Base-by-base conservation (phyloP, 2,888 invertebrate genomes). In the Cabera pusaria region DNA sequence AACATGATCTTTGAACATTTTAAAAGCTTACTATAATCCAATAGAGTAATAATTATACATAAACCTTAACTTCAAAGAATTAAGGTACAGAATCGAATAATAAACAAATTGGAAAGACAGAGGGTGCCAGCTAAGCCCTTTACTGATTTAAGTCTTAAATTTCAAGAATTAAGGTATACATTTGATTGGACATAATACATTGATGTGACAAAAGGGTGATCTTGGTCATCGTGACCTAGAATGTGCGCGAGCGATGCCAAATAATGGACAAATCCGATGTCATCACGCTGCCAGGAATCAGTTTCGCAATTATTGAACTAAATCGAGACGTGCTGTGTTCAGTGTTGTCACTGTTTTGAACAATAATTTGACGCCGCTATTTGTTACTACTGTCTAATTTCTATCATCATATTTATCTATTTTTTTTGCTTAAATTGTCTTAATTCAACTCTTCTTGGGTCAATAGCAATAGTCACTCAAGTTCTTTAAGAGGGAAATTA, bases 251-350 rank as follows among this genome's bases (percentile, higher is more conserved):
- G 47, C 61, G 75, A 70, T 86, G 86, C 87, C 87, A 87, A 88
- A 83, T 84, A 80, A 83, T 82, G 77, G 82, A 78, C 82, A 75
- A 72, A 72, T 62, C 61, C 76, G 75, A 67, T 80, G 82, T 82
- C 83, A 83, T 73, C 80, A 75, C 42, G 62, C 56, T 77, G 85
- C 83, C 86, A 84, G 35, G 21, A 11, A 19, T 20, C 18, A 18
- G 72, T 86, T 82, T 82, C 84, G 83, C 77, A 86, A 86, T 79
- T 71, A 72, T 71, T 70, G 57, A 64, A 72, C 77, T 80, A 81
- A 78, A 69, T 76, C 59, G 56, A 72, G 69, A 63, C 40, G 37
- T 9, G 14, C 4, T 5, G 21, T n/a, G n/a, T n/a, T n/a, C n/a
- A 8, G 24, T 28, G 38, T 41, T 14, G 14, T 14, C 3, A 14